Conservation (phyloP, 2,888 invertebrate genomes). For the Thymelicus sylvestris region DNA sequence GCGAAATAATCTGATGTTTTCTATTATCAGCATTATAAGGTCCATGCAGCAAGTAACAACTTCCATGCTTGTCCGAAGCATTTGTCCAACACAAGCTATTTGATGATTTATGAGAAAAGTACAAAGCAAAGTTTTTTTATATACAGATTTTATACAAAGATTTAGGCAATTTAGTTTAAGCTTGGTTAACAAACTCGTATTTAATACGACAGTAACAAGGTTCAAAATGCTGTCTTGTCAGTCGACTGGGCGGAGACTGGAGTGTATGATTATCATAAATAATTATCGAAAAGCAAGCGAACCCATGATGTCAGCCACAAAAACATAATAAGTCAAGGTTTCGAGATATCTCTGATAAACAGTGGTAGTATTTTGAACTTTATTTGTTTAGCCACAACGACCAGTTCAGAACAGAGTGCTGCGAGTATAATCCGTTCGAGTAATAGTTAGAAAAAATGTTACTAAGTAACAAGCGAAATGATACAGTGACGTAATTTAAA, state of each 20-base stretch:
- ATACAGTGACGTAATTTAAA: slow-evolving; percentile 24
- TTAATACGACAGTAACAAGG: neutral
- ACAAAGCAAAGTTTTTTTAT: too few relatives aligned
- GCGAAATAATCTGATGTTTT: too few relatives aligned
- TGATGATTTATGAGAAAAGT: too few relatives aligned
- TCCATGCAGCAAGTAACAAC: too few relatives aligned
- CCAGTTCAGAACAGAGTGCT: neutral
- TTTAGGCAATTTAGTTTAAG: too few relatives aligned
- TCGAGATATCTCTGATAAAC: slow-evolving; percentile 19
- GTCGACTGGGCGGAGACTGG: neutral
- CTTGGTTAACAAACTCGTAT: too few relatives aligned
- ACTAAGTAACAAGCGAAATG: slow-evolving; percentile 17
- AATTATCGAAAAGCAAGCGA: slow-evolving; percentile 31
- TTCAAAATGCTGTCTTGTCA: slow-evolving; percentile 4
- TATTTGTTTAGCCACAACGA: neutral
- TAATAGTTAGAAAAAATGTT: slow-evolving; percentile 22
- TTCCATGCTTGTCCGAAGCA: too few relatives aligned
- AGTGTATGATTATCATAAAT: slow-evolving; percentile 29
- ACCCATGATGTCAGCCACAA: slow-evolving; percentile 44
- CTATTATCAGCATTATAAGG: too few relatives aligned
- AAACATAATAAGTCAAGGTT: slow-evolving; percentile 56
- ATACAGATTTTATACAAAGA: too few relatives aligned
- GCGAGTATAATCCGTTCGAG: neutral
- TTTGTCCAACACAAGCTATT: too few relatives aligned
- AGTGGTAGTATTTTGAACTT: slow-evolving; percentile 4